Percentiles rank a stretch among this genome's conserved stretches.
These are phyloP conservation scores for Halocaridina rubra DNA, from an alignment of 2,888 invertebrate genomes.

Conservation along the genomic window DNA sequence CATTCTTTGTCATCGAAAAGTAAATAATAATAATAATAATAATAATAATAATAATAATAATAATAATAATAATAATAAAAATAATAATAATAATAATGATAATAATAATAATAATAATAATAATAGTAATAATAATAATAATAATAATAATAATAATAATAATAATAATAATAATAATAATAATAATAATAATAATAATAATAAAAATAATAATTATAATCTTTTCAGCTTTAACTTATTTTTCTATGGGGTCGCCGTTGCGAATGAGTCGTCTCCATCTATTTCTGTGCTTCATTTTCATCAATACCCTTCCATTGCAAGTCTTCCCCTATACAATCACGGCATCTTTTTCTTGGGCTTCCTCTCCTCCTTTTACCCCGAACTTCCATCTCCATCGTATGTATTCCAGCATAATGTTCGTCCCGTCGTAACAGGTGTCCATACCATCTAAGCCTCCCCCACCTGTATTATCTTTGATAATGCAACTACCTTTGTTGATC, in stretches of 20 bases:
- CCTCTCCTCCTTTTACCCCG: too few species aligned
- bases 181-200: not conserved
- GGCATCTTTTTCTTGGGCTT: too few species aligned
- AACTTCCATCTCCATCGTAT: too few species aligned
- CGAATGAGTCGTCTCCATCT: too few species aligned
- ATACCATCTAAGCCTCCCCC: too few species aligned
- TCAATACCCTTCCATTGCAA: too few species aligned
- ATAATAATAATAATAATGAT: not conserved
- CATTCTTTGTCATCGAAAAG: not conserved
- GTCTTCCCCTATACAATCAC: too few species aligned
- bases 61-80: not conserved
- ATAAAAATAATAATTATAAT: not conserved
- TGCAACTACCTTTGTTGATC: too few species aligned
- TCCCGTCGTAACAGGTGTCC: too few species aligned
- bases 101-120: not conserved
- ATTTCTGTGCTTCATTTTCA: too few species aligned
- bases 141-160: not conserved
- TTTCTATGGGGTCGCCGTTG: not conserved
- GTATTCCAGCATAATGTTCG: too few species aligned
- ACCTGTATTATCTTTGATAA: too few species aligned
- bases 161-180: not conserved
- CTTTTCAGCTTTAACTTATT: not conserved
- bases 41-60: not conserved
- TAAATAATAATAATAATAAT: not conserved
- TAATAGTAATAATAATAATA: not conserved